Evolutionary conservation across 2,888 invertebrate species (phyloP).

Genomic region (Camptogramma bilineatum): DNA sequence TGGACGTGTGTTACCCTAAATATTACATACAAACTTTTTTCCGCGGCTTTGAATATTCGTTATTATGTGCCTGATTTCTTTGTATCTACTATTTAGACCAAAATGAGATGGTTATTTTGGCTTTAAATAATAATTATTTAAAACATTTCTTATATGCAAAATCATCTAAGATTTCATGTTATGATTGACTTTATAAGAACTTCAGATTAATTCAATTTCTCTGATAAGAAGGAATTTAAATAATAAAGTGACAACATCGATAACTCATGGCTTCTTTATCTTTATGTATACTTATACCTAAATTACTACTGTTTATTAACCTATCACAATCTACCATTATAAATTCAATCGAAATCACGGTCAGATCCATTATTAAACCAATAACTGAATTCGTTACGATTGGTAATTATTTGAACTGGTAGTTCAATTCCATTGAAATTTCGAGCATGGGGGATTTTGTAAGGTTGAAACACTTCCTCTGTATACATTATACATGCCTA

Average conservation of each 20-base stretch:
- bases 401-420: conserved; percentile 23
- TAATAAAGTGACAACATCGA: background rate
- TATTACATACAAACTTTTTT: background rate
- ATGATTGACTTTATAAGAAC: background rate
- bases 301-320: background rate
- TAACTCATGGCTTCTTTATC: background rate
- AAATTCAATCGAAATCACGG: conserved; percentile 18
- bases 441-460: conserved; percentile 15
- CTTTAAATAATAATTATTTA: too few relatives aligned
- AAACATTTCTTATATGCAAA: too few relatives aligned
- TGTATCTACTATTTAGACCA: too few relatives aligned
- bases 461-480: too few relatives aligned
- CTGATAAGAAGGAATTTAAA: background rate
- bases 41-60: background rate
- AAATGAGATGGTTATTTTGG: too few relatives aligned
- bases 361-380: conserved; percentile 12
- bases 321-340: conserved; percentile 10
- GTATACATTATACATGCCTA: too few relatives aligned
- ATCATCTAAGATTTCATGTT: too few relatives aligned
- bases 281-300: too few relatives aligned
- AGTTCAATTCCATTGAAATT: conserved; percentile 15
- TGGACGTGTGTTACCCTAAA: conserved; percentile 1
- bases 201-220: background rate
- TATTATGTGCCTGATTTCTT: background rate
- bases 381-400: conserved; percentile 20